Percentiles rank a stretch among this genome's conserved stretches.
These are phyloP conservation scores for Gymnobelideus leadbeateri DNA, from an alignment of 2,113 vertebrate genomes.

Conservation along the genomic window DNA sequence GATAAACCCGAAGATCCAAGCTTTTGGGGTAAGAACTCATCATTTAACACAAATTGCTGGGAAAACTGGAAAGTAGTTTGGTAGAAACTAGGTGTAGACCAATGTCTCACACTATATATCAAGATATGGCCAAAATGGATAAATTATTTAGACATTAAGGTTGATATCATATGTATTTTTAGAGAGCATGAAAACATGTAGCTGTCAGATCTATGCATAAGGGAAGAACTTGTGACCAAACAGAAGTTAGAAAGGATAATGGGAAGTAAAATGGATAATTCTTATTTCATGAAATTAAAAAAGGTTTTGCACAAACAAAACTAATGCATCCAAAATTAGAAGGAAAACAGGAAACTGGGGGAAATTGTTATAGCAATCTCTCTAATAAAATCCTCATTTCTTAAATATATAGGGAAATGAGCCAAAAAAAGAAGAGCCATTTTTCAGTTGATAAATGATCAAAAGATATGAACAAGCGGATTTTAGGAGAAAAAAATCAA, in stretches of 20 bases:
- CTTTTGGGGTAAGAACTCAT: too few relatives aligned
- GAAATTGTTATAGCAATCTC: neutral
- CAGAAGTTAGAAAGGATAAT: neutral
- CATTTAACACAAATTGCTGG: too few relatives aligned
- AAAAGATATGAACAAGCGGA: neutral
- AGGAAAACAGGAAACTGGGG: neutral
- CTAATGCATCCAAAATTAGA: neutral
- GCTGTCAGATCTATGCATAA: neutral
- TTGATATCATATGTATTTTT: too few relatives aligned
- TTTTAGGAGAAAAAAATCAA: neutral
- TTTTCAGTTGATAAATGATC: neutral
- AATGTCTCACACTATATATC: too few relatives aligned
- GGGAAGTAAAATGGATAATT: neutral
- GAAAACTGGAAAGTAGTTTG: too few relatives aligned
- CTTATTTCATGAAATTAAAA: neutral
- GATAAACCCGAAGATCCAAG: too few relatives aligned
- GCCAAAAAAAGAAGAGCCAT: neutral
- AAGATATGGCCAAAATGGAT: too few relatives aligned
- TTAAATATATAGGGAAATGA: neutral
- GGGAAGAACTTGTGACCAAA: neutral
- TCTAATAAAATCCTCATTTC: neutral
- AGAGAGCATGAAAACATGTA: neutral
- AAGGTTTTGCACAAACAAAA: neutral
- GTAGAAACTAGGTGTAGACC: too few relatives aligned
- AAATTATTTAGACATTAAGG: too few relatives aligned